Percentiles rank a stretch among this genome's conserved stretches.
Conservation (phyloP, 2,888 invertebrate species). For the Sesia apiformis region DNA sequence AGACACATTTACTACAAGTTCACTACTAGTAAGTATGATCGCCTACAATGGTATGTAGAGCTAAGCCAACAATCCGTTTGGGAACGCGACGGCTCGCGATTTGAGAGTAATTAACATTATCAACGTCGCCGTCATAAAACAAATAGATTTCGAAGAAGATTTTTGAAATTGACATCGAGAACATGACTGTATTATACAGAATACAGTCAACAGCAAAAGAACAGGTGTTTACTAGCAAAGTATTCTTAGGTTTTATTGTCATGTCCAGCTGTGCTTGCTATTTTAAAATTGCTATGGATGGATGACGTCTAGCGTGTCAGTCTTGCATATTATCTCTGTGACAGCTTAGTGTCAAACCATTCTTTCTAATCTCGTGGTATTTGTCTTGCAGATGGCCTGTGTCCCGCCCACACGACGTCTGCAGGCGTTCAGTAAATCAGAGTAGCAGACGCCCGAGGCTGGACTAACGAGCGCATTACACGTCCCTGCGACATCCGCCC, state of each 20-base stretch:
- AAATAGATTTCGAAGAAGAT: too few species aligned
- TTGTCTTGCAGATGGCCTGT: not conserved
- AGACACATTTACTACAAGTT: slow-evolving; percentile 11
- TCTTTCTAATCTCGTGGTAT: too few species aligned
- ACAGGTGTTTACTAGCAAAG: too few species aligned
- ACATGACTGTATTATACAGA: too few species aligned
- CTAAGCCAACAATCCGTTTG: not conserved
- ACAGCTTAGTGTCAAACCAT: too few species aligned
- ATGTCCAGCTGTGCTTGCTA: too few species aligned
- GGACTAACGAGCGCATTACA: not conserved
- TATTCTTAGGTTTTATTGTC: too few species aligned
- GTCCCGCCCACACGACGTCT: not conserved
- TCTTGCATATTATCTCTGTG: too few species aligned
- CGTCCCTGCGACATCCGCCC: slow-evolving; percentile 1
- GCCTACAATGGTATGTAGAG: not conserved
- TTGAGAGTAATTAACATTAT: not conserved
- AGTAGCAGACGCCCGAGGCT: not conserved
- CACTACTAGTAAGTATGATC: slow-evolving; percentile 2
- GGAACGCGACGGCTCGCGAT: not conserved
- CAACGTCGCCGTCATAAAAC: not conserved
- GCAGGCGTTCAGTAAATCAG: not conserved
- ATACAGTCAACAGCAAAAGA: too few species aligned
- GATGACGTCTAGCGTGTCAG: too few species aligned
- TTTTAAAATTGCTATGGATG: too few species aligned
- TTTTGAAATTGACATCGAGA: too few species aligned